phyloP scores from a whole-genome alignment of 2,888 invertebrate genomes.

The Geotrupes spiniger region DNA sequence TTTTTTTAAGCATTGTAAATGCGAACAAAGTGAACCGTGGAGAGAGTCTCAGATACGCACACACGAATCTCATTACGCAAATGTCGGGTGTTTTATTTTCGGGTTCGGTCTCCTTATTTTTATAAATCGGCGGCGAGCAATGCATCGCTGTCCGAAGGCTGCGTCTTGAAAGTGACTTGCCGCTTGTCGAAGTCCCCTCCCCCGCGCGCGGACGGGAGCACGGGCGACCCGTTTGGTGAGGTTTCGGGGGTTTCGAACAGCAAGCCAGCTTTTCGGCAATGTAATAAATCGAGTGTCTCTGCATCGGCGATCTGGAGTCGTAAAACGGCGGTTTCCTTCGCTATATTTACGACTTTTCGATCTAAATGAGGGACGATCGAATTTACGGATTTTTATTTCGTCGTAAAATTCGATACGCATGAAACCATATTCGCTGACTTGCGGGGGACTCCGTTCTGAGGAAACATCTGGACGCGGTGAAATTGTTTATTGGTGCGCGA shows the following conservation, averaged over 20 bases:
- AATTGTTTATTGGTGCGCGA: too few species aligned
- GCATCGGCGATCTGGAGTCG: constrained; percentile 9
- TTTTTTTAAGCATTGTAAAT: too few species aligned
- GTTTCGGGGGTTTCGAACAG: constrained; percentile 43
- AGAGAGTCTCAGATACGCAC: constrained; percentile 10
- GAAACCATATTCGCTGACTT: too few species aligned
- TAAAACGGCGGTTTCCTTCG: constrained; percentile 12
- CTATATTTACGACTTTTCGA: constrained; percentile 4
- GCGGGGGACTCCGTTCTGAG: too few species aligned
- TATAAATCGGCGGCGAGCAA: constrained; percentile 28
- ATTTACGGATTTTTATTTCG: constrained; percentile 1
- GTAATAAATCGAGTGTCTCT: constrained; percentile 39
- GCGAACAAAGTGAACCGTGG: too few species aligned
- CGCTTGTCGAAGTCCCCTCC: constrained; percentile 34
- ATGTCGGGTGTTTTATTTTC: constrained; percentile 31
- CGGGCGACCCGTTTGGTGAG: constrained; percentile 39
- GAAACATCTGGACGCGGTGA: too few species aligned
- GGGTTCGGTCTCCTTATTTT: constrained; percentile 7
- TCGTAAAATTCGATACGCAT: neutral
- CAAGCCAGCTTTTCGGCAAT: constrained; percentile 44
- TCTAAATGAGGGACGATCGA: neutral
- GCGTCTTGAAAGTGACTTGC: constrained; percentile 37
- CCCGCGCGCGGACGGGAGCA: constrained; percentile 27
- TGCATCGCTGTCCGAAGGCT: constrained; percentile 30
- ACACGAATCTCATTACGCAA: constrained; percentile 48